A percentile compares a stretch with the other conserved stretches of the same genome.
These are phyloP conservation scores for Colius striatus DNA, from an alignment of 2,113 vertebrate genomes.

Conservation along the genomic window DNA sequence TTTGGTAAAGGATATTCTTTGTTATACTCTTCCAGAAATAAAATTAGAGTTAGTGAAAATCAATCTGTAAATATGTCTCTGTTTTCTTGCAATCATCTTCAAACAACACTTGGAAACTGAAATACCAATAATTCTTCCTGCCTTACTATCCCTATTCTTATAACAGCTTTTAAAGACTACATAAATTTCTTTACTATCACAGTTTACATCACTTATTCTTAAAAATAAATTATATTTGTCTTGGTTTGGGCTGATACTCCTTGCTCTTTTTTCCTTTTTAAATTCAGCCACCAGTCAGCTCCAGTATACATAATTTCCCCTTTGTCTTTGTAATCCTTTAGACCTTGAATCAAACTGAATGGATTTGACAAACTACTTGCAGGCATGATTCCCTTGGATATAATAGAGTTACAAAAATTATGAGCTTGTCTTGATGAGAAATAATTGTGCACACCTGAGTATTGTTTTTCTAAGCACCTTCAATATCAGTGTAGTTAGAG, in stretches of 20 bases:
- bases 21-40: background rate
- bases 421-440: conserved; percentile 11
- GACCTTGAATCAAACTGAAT: background rate
- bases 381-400: background rate
- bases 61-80: background rate
- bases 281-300: background rate
- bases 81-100: background rate
- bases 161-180: background rate
- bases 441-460: background rate
- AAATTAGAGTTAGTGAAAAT: background rate
- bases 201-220: background rate
- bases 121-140: background rate
- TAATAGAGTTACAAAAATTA: conserved; percentile 4
- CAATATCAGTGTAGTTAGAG: background rate
- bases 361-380: background rate
- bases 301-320: background rate
- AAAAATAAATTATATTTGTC: background rate
- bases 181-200: background rate
- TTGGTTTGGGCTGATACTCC: background rate
- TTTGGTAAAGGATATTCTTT: background rate
- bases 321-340: background rate
- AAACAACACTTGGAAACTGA: background rate
- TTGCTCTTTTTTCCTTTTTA: background rate
- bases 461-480: conserved; percentile 18
- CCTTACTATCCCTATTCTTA: background rate